Conservation (phyloP, 2,888 invertebrate species). For the Sipha maydis region DNA sequence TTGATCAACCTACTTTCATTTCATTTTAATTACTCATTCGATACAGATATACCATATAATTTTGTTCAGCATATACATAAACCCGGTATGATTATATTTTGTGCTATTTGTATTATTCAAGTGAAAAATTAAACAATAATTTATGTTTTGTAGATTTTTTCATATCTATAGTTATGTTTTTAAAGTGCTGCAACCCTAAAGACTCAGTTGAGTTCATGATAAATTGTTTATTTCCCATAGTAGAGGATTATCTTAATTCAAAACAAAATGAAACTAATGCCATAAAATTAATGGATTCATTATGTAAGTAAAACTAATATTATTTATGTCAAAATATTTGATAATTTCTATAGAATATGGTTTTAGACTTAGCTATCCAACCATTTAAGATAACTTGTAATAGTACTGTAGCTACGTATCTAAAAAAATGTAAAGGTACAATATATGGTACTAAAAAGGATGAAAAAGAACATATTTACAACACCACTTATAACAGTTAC, state of each 20-base stretch:
- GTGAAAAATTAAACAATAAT: background rate
- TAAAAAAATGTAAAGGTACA: constrained; percentile 27
- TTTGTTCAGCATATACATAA: constrained; percentile 40
- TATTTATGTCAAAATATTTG: background rate
- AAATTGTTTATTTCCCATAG: constrained; percentile 37
- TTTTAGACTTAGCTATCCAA: constrained; percentile 12
- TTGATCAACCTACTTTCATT: constrained; percentile 46
- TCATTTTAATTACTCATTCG: constrained; percentile 47
- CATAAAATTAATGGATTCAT: constrained; percentile 20
- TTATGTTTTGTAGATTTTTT: constrained; percentile 40
- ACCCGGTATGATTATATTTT: constrained; percentile 26
- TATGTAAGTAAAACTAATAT: constrained; percentile 25
- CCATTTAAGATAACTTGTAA: constrained; percentile 39
- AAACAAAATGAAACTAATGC: constrained; percentile 39
- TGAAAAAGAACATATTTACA: constrained; percentile 33
- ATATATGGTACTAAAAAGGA: background rate
- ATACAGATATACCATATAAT: constrained; percentile 17
- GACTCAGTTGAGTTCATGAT: constrained; percentile 31
- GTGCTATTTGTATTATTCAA: background rate
- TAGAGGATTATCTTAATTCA: constrained; percentile 46
- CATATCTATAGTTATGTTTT: constrained; percentile 37
- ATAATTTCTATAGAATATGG: background rate
- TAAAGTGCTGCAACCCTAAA: constrained; percentile 50
- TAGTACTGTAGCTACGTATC: constrained; percentile 21
- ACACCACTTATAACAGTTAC: constrained; percentile 18